Percentiles rank a stretch among this genome's conserved stretches.
Conservation (phyloP, 2,888 invertebrate genomes). For the Octonoba sinensis region DNA sequence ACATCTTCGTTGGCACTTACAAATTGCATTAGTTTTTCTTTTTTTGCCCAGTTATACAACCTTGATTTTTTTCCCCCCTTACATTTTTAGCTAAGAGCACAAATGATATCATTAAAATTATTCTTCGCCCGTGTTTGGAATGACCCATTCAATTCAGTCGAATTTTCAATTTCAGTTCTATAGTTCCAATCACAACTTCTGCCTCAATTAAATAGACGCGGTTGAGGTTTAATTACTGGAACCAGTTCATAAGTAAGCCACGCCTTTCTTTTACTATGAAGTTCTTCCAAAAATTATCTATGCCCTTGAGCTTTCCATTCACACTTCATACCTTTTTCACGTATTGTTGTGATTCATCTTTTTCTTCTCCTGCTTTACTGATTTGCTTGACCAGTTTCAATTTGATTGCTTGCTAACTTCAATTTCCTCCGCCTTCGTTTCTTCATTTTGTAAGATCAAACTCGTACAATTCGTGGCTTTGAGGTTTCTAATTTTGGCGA, state of each 20-base stretch:
- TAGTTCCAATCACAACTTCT: conserved; percentile 8
- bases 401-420: too few species aligned
- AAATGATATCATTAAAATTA: conserved; percentile 24
- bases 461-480: too few species aligned
- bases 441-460: too few species aligned
- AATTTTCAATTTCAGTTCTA: conserved; percentile 32
- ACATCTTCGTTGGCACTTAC: conserved; percentile 14
- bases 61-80: too few species aligned
- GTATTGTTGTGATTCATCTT: conserved; percentile 18
- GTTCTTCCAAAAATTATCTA: background rate
- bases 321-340: background rate
- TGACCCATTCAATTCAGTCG: conserved; percentile 22
- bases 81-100: too few species aligned
- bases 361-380: background rate
- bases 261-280: conserved; percentile 4
- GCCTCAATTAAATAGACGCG: conserved; percentile 35
- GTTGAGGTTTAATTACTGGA: conserved; percentile 32
- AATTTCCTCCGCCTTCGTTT: too few species aligned
- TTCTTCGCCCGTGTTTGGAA: background rate
- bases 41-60: background rate
- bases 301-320: conserved; percentile 13
- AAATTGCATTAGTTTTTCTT: conserved; percentile 29
- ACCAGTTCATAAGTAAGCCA: conserved; percentile 11
- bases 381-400: background rate
- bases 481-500: too few species aligned